Conservation (phyloP, 2,113 vertebrate species). For the Psammodynastes pulverulentus region DNA sequence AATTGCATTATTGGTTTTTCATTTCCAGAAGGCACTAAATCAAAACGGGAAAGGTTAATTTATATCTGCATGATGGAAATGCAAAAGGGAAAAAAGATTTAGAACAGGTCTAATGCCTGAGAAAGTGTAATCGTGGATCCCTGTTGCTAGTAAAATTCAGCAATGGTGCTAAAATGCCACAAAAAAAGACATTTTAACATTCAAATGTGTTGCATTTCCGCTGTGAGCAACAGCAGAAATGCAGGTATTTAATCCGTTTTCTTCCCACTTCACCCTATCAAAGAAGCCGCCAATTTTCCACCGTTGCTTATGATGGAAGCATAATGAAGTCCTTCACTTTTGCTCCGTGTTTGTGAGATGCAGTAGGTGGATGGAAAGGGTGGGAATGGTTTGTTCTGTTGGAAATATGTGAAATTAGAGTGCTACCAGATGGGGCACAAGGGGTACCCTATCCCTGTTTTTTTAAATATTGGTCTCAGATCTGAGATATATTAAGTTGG, state of each 20-base stretch:
- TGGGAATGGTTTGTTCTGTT: neutral
- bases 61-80: neutral
- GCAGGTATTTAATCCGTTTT: neutral
- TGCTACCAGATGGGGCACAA: neutral
- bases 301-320: neutral
- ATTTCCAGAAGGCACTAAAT: neutral
- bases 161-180: neutral
- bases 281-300: neutral
- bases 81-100: neutral
- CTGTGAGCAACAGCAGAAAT: neutral
- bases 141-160: neutral
- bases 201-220: neutral
- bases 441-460: neutral
- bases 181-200: neutral
- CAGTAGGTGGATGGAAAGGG: neutral
- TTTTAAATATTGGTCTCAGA: neutral
- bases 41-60: neutral
- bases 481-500: neutral
- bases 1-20: neutral
- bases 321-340: neutral
- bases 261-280: neutral
- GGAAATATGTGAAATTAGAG: neutral
- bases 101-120: neutral
- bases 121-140: neutral
- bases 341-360: neutral